Conservation (phyloP, 2,797 vertebrate species). For the Lepilemur ruficaudatus region DNA sequence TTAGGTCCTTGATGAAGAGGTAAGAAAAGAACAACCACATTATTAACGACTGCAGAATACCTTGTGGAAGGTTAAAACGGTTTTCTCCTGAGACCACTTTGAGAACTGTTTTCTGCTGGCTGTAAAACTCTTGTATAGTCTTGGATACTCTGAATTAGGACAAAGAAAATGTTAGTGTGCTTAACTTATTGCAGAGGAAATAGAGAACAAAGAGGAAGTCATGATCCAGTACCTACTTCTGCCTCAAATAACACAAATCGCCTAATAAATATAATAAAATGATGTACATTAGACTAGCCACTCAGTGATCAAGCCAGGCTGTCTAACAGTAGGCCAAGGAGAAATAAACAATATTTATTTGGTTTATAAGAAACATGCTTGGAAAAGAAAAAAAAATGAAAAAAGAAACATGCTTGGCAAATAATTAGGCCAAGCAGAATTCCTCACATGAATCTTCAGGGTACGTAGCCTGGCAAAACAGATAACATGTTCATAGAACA, state of each 20-base stretch:
- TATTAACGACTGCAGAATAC: background rate
- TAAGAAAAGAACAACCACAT: background rate
- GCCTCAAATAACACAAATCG: background rate
- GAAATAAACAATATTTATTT: background rate
- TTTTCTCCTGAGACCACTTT: background rate
- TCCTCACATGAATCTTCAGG: background rate
- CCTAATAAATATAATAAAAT: background rate
- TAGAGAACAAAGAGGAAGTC: background rate
- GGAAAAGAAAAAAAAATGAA: background rate
- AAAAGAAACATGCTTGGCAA: background rate
- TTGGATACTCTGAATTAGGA: background rate
- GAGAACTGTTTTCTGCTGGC: background rate
- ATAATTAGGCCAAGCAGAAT: background rate
- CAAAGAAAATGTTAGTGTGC: background rate
- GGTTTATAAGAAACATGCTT: background rate
- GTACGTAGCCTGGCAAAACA: background rate
- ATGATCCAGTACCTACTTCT: background rate
- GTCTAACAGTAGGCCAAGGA: background rate
- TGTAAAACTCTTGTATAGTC: background rate
- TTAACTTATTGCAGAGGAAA: constrained; percentile 9
- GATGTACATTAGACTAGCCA: background rate
- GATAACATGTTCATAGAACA: background rate
- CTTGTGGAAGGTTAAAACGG: background rate
- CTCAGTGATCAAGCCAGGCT: background rate
- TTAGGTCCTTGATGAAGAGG: background rate